Base-by-base conservation (phyloP, 1,140 invertebrate species). In the Drosophila lowei region DNA sequence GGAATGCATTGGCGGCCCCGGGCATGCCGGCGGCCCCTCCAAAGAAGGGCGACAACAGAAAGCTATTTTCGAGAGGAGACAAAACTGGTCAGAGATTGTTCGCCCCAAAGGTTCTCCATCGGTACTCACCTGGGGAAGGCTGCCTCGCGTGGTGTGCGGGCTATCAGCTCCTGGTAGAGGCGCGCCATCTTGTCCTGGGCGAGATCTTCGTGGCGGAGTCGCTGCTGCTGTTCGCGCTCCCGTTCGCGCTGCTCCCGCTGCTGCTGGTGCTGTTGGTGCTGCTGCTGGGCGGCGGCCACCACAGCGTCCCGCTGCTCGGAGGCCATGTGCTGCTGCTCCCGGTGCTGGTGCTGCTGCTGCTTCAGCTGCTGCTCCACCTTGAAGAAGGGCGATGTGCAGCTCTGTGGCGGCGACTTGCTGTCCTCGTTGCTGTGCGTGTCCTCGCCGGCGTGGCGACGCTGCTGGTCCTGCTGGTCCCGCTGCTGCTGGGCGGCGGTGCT, bases 161-260 rank as follows among this genome's bases (percentile, higher is more conserved):
- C 93, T 94, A 98, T 97, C 15, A 99, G 94, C 91, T 99, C 98
- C 79, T 99, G 97, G 91, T 99, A 99, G 81, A 99, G 98, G 85
- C 97, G 94, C 13, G 97, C 95, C 76, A 99, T 97, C 92, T 99
- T 98, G 90, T 99, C 98, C 92, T 98, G 98, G 47, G 98, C 96
- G 92, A 98, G 97, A 92, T 98, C 97, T 90, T 98, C 97, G 90
- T 98, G 97, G 84, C 97, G 96, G 80, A 96, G 94, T 61, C 97
- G 92, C 91, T 96, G 94, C 91, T 95, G 93, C 46, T 79, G 78
- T 18, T 89, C 70, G 6, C 77, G 71, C 95, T 86, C 78, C 34
- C 79, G 66, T 38, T 85, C 77, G 11, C 74, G 61, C 41, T 90
- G 88, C 34, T 90, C 53, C 92, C 93, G 91, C 94, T 96, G 94